Base-by-base conservation (phyloP, 2,888 invertebrate species). In the Stenodema calcarata region DNA sequence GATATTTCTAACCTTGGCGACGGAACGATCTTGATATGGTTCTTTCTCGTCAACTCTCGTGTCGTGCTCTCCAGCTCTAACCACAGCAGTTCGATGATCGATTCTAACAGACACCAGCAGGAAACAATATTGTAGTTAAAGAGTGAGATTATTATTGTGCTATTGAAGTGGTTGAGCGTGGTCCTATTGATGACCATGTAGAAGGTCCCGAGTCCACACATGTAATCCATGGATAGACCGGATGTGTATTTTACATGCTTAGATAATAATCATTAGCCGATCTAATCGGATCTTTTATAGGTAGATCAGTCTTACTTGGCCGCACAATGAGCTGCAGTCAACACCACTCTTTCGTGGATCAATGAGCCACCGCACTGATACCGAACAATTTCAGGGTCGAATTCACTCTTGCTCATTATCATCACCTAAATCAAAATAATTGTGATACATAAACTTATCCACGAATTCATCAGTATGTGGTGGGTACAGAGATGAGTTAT, bases 291-390 rank as follows among this genome's bases (percentile, higher is more conserved):
- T 47, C 14, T 47, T 47, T 18, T 42, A 62, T 18, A 28, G 82
- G n/a, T 14, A 69, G n/a, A n/a, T n/a, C n/a, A n/a, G n/a, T n/a
- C 91, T 91, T 90, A 94, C 91, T 91, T 91, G 81, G 89, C 90
- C 9, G 96, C 94, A 90, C 95, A 95, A 91, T 97, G 97, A 0
- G 96, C 96, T 0, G 96, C 95, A 0, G 97, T 97, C 2, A 97
- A 90, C 0, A 96, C 95, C 0, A 95, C 95, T 81, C 92, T 92
- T 0, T 95, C 94, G 88, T 96, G 95, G 88, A 97, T 96, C 11
- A 97, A 91, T 0, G 96, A 94, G 0, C 96, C 97, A 0, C 97
- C 97, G 69, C 96, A 96, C 23, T 95, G 93, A 91, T 95, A 96
- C 42, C 93, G 92, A 89, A 93, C 93, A 69, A 93, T 90, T 90